phyloP scores from a whole-genome alignment of 2,888 invertebrate species.

The Cheiracanthium punctorium region DNA sequence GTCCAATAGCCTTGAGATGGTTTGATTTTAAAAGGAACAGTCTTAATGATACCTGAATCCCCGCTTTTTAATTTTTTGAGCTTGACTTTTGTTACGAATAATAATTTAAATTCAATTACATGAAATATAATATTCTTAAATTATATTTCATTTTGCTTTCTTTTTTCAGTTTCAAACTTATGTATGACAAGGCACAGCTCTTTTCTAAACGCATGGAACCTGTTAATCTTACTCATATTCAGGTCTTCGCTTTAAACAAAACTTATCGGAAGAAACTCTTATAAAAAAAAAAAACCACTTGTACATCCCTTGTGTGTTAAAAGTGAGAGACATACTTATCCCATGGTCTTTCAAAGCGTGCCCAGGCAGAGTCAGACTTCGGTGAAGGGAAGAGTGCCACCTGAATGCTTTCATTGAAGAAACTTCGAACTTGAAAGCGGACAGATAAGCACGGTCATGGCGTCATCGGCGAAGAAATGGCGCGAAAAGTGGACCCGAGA shows the following conservation, averaged over 20 bases:
- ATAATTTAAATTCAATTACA: too few species aligned
- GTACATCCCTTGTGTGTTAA: constrained; percentile 34
- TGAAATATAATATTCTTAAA: too few species aligned
- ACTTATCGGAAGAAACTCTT: background rate
- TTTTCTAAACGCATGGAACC: background rate
- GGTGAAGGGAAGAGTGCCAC: background rate
- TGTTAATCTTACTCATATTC: background rate
- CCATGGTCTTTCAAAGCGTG: constrained; percentile 53
- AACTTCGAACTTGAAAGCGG: too few species aligned
- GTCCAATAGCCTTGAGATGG: too few species aligned
- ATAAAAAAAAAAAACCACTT: constrained; percentile 11
- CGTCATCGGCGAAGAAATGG: too few species aligned
- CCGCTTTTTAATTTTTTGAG: too few species aligned
- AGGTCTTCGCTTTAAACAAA: background rate
- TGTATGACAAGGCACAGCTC: background rate
- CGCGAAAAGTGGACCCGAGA: background rate
- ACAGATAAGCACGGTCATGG: too few species aligned
- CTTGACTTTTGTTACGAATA: too few species aligned
- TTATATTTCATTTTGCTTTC: too few species aligned
- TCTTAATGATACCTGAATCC: too few species aligned
- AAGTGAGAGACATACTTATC: constrained; percentile 33
- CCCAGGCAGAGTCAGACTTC: constrained; percentile 4
- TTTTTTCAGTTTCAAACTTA: background rate
- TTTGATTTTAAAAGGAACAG: too few species aligned
- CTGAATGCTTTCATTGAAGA: background rate